Conservation (phyloP, 1,140 invertebrate species). For the Euschistus heros region DNA sequence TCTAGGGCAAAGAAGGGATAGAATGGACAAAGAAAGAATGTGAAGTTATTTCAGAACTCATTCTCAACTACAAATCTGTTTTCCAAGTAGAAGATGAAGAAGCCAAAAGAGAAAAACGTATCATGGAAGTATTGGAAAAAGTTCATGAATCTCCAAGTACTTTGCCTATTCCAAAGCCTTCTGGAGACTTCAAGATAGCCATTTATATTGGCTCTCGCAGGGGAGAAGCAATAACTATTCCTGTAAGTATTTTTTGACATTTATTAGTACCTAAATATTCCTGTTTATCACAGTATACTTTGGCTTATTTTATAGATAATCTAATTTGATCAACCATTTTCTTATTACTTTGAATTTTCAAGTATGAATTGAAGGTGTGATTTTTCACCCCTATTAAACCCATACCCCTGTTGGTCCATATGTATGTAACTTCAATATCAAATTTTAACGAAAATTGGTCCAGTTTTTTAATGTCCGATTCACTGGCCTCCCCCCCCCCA, state of each 20-base stretch:
- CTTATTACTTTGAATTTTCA: no score
- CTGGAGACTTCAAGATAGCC: conserved; percentile 72
- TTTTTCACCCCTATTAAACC: no score
- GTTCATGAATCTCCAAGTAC: conserved; percentile 44
- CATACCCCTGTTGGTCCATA: no score
- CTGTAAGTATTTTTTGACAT: conserved; percentile 38
- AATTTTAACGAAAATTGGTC: no score
- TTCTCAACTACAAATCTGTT: conserved; percentile 45
- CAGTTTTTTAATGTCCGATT: no score
- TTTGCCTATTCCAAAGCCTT: conserved; percentile 47
- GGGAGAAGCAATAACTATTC: conserved; percentile 48
- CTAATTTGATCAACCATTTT: no score
- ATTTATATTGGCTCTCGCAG: conserved; percentile 48
- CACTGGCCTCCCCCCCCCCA: no score
- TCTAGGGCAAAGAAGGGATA: conserved; percentile 34
- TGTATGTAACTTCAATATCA: no score
- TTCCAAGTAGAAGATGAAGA: conserved; percentile 49
- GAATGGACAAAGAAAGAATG: conserved; percentile 53
- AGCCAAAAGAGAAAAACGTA: conserved; percentile 54
- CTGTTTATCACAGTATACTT: no score
- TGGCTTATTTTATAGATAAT: no score
- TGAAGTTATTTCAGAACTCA: conserved; percentile 57
- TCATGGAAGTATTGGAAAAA: conserved; percentile 55
- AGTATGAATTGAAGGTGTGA: no score
- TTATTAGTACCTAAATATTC: no score